These are phyloP conservation scores for Netelia inedita DNA, from an alignment of 2,888 invertebrate species.

Conservation along the genomic window DNA sequence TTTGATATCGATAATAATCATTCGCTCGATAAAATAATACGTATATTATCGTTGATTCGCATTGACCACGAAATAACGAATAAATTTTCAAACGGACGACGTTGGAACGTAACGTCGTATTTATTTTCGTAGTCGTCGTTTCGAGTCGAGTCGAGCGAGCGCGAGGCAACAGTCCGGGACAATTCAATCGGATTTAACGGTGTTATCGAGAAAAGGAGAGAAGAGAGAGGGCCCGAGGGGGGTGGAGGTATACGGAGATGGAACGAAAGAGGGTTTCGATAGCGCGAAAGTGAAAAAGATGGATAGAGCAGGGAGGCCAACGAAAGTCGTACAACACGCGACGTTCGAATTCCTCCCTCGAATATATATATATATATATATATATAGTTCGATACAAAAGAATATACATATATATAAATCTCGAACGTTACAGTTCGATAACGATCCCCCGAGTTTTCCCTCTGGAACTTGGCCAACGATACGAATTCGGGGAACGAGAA, in stretches of 20 bases:
- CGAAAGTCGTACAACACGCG: conserved; percentile 59
- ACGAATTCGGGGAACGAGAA: conserved; percentile 18
- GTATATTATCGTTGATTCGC: too few relatives aligned
- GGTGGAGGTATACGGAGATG: conserved; percentile 20
- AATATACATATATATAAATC: conserved; percentile 21
- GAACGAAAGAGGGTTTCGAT: conserved; percentile 53
- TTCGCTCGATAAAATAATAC: too few relatives aligned
- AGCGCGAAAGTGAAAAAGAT: conserved; percentile 57
- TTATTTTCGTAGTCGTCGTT: too few relatives aligned
- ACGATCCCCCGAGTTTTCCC: conserved; percentile 57
- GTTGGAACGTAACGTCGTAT: too few relatives aligned
- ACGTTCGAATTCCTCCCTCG: conserved; percentile 45
- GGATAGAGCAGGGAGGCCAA: conserved; percentile 48
- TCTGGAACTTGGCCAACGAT: conserved; percentile 65
- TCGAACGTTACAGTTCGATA: conserved; percentile 58
- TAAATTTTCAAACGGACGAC: too few relatives aligned
- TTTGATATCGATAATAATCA: too few relatives aligned
- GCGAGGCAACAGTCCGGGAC: conserved; percentile 6
- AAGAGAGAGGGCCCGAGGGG: neutral
- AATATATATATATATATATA: conserved; percentile 10
- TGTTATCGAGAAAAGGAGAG: conserved; percentile 15
- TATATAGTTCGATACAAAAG: neutral
- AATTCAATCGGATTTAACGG: conserved; percentile 52
- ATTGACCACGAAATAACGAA: too few relatives aligned
- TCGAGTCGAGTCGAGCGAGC: too few relatives aligned